Base-by-base conservation (phyloP, 2,888 invertebrate genomes). In the Drosophila nigritarsus region DNA sequence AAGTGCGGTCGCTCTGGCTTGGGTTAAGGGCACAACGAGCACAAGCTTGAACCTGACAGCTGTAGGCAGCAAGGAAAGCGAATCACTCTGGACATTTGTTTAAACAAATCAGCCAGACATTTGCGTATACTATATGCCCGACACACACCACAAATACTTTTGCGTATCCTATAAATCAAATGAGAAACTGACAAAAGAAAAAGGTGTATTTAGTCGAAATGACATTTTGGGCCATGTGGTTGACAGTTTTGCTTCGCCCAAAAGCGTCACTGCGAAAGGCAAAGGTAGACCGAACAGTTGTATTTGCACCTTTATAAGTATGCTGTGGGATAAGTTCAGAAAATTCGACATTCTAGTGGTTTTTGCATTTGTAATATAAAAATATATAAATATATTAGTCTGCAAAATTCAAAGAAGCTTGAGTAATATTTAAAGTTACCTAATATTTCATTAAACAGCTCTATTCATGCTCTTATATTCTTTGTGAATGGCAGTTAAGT, bases 41-140 rank as follows among this genome's bases (percentile, higher is more conserved):
- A 66, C 63, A 73, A 75, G 86, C 83, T 83, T 88, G 88, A 78
- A 74, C 77, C 77, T 86, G 87, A 87, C 87, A 87, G 87, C 80
- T 78, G 83, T 81, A 77, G 75, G 62, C 77, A 82, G n/a, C 85
- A 81, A 79, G 81, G 29, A 49, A 20, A 49, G n/a, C 36, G 15
- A 36, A 64, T 66, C 36, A 29, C 40, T 45, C 45, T 64, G 61
- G 50, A 65, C 65, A 68, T 74, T 79, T 81, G 73, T 74, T 81
- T 79, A 81, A 81, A 79, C 78, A 81, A 81, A 82, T 81, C 81
- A 79, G 67, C 50, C 67, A 81, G 73, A 74, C 72, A 75, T 69
- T 80, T 75, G 74, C 74, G 80, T 74, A 64, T 36, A 38, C 15
- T 55, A 61, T 11, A 65, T 42, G 50, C 34, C 40, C 58, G 15